Evolutionary conservation across 2,888 invertebrate genomes (phyloP), one percentile per base, ranked within the genome.

Genomic region (Noctua janthina): DNA sequence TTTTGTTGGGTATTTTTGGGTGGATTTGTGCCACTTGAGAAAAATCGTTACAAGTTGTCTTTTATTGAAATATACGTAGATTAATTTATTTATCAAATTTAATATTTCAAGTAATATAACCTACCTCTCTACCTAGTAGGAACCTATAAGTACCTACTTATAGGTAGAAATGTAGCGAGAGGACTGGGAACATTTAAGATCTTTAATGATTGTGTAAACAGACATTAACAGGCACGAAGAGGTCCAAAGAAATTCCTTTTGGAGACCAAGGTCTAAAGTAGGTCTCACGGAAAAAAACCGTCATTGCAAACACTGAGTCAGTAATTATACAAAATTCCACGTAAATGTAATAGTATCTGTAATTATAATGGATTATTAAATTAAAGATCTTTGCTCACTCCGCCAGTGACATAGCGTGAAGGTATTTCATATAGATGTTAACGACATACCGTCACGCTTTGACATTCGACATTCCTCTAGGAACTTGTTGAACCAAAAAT

Each of bases 351-450:
- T 74, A 39, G 10, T n/a, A 56, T 2, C 13, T 62, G 17, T 49
- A 69, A 80, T 76, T 68, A 74, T 66, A n/a, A 62, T 59, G n/a
- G 15, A 69, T 72, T 39, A 74, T 67, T 79, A 43, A 66, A 87
- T 83, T 74, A 72, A 51, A 62, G 68, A 80, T 75, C 17, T 77
- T 84, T 72, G 59, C 68, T 35, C 56, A 67, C 66, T 69, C 68
- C 29, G 20, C 49, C 54, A 59, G n/a, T 66, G 56, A 54, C 43
- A 69, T 17, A 62, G 56, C 80, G 64, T 72, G 79, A 72, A 71
- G 74, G 71, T 72, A 89, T 87, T 82, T 85, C 74, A 82, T 81
- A 79, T 70, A 82, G 43, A 87, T 85, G 75, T 74, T 81, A 89
- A 78, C 76, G 76, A 82, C 75, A 79, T 87, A 73, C 80, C 85